phyloP scores from a whole-genome alignment of 2,888 invertebrate genomes.

The Cenopis cana region DNA sequence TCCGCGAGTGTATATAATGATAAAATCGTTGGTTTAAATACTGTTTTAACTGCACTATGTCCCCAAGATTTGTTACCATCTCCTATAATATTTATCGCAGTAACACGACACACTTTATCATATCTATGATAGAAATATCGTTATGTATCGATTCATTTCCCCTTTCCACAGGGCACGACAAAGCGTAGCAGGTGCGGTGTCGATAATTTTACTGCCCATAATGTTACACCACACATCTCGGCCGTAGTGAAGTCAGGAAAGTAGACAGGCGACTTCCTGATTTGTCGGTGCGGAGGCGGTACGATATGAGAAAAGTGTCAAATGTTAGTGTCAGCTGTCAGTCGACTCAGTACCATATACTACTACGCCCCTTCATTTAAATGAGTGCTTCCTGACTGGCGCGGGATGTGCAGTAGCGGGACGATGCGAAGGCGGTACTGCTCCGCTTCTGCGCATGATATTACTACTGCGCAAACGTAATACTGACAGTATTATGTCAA shows the following conservation, averaged over 20 bases:
- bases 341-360: too few relatives aligned
- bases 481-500: too few relatives aligned
- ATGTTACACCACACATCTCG: conserved; percentile 14
- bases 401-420: too few relatives aligned
- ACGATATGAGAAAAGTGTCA: too few relatives aligned
- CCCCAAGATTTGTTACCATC: not conserved
- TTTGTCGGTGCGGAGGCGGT: too few relatives aligned
- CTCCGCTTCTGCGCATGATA: too few relatives aligned
- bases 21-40: not conserved
- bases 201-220: conserved; percentile 24
- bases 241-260: not conserved
- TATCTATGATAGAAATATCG: not conserved
- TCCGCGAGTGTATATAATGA: too few relatives aligned
- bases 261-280: not conserved
- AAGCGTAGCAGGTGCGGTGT: conserved; percentile 23
- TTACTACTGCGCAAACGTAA: too few relatives aligned
- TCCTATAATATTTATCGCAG: not conserved
- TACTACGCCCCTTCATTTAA: too few relatives aligned
- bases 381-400: too few relatives aligned
- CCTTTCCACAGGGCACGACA: not conserved
- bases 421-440: too few relatives aligned
- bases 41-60: conserved; percentile 1
- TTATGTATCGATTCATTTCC: conserved; percentile 1
- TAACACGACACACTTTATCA: not conserved
- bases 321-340: too few relatives aligned